These are phyloP conservation scores for Scaptodrosophila latifasciaeformis DNA, from an alignment of 2,888 invertebrate genomes.

Conservation along the genomic window DNA sequence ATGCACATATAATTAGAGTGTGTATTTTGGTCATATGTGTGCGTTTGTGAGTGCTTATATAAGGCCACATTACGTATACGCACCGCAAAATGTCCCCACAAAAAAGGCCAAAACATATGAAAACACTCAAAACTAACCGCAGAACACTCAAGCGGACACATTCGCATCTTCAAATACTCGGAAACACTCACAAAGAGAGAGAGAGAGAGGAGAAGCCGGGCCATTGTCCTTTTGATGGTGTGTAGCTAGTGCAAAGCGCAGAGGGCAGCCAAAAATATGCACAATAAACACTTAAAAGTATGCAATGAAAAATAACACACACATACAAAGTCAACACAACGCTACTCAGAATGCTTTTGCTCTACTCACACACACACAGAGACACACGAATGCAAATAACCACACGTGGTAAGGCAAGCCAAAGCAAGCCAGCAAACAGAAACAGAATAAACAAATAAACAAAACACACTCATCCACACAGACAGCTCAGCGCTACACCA, in stretches of 20 bases:
- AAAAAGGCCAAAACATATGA: constrained; percentile 34
- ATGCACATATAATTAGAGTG: not conserved
- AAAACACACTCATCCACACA: constrained; percentile 6
- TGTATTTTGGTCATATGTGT: too few relatives aligned
- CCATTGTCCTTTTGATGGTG: too few relatives aligned
- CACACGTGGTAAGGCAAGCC: not conserved
- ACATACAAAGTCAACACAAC: not conserved
- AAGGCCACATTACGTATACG: constrained; percentile 37
- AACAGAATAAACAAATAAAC: constrained; percentile 1
- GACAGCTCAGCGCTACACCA: not conserved
- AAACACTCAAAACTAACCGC: constrained; percentile 38
- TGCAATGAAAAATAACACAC: constrained; percentile 21
- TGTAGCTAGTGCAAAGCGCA: too few relatives aligned
- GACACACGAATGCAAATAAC: constrained; percentile 4
- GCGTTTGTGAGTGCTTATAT: too few relatives aligned
- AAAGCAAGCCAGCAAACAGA: not conserved
- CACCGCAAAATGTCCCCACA: constrained; percentile 46
- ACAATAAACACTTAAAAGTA: constrained; percentile 43
- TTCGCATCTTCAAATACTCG: too few relatives aligned
- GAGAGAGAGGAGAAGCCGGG: too few relatives aligned
- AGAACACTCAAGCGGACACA: constrained; percentile 24
- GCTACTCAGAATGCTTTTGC: not conserved
- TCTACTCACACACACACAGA: not conserved
- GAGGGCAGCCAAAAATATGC: constrained; percentile 52
- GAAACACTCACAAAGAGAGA: too few relatives aligned